Base-by-base conservation (phyloP, 2,797 vertebrate genomes). In the Helostoma temminkii region DNA sequence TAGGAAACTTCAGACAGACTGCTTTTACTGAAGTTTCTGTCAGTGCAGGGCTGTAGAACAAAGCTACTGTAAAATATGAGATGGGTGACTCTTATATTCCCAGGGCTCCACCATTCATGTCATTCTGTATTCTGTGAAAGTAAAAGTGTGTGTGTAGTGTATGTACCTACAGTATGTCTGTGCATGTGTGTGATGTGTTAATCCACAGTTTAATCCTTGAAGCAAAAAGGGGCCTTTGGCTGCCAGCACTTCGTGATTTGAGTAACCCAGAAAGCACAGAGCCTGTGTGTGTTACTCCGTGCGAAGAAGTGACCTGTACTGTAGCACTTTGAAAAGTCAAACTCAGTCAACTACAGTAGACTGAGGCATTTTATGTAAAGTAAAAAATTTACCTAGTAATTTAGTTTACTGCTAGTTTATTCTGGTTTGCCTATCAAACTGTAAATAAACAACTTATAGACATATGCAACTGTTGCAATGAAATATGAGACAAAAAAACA, bases 191-290 rank as follows among this genome's bases (percentile, higher is more conserved):
- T 26, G 52, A 72, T 69, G 71, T 56, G 76, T 81, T 82, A 85
- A 88, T 89, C 87, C 83, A 63, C 62, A 71, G 66, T 85, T 86
- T 82, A 89, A 85, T 80, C 79, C 80, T 73, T 62, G n/a, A 25
- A 72, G 54, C 34, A 72, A 64, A 78, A 76, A 61, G 28, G 49
- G 62, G 15, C 57, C 47, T 78, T 78, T 69, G 66, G 66, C 64
- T 79, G 76, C 73, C 53, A 58, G 32, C 48, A 28, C 52, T 76
- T 48, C 15, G 30, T 57, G 43, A 55, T 69, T 61, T 54, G 66
- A 58, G 61, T 19, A 47, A 71, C 57, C 50, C 41, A 57, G 50
- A 67, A 70, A 70, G 54, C 50, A 39, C 28, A 58, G 36, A 37
- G 68, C 59, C 66, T 76, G 26, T 66, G 66, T 74, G 72, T 32